phyloP scores from a whole-genome alignment of 2,113 vertebrate species.

The Hirundichthys speculiger region DNA sequence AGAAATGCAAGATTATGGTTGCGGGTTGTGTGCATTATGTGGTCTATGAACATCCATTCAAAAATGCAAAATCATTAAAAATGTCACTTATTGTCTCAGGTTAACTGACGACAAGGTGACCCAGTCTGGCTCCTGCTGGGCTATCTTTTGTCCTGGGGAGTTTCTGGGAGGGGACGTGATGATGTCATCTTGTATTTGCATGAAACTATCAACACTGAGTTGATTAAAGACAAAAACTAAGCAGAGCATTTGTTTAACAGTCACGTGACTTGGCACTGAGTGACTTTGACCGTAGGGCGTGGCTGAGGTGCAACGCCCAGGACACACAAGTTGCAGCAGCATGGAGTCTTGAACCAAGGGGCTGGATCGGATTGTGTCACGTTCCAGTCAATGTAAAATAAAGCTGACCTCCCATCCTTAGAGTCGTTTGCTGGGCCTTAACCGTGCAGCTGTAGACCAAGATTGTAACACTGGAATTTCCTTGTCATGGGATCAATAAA shows the following conservation, averaged over 20 bases:
- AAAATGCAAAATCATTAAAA: slow-evolving; percentile 6
- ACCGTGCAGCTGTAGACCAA: too few species aligned
- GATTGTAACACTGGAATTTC: too few species aligned
- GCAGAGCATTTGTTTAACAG: slow-evolving; percentile 21
- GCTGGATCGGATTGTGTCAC: slow-evolving; percentile 47
- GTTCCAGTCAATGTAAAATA: slow-evolving; percentile 30
- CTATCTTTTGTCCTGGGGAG: slow-evolving; percentile 17
- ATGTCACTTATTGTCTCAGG: slow-evolving; percentile 28
- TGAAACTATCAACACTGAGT: slow-evolving; percentile 27
- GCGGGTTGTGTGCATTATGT: too few species aligned
- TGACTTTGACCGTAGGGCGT: slow-evolving; percentile 77
- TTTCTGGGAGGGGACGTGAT: slow-evolving; percentile 41
- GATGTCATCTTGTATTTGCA: slow-evolving; percentile 62
- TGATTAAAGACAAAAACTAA: slow-evolving; percentile 26
- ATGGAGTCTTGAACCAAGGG: slow-evolving; percentile 22
- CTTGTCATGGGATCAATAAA: too few species aligned
- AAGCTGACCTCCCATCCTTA: slow-evolving; percentile 19
- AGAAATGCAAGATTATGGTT: background rate
- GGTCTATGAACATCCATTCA: slow-evolving; percentile 4
- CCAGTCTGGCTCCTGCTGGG: slow-evolving; percentile 11
- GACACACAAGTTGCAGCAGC: slow-evolving; percentile 39
- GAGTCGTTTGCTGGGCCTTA: too few species aligned
- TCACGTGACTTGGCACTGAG: slow-evolving; percentile 26
- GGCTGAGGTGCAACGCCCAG: slow-evolving; percentile 59
- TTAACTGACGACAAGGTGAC: slow-evolving; percentile 40